Percentiles rank a stretch among this genome's conserved stretches.
Evolutionary conservation across 2,888 invertebrate genomes (phyloP).

Genomic region (Adelphocoris suturalis): DNA sequence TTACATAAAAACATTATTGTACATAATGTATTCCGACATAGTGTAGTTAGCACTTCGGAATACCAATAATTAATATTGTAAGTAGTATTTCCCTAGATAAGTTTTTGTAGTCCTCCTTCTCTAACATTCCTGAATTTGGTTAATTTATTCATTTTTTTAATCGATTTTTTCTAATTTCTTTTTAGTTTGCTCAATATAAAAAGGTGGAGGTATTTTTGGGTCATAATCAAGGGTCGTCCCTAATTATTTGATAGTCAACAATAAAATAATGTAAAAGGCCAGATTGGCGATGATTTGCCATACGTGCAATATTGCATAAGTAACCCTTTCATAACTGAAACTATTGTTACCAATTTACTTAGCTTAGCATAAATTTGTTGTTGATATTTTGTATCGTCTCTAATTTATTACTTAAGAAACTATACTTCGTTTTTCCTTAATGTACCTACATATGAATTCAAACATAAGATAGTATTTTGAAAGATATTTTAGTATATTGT

Average conservation of each 20-base stretch:
- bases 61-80: background rate
- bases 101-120: background rate
- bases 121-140: constrained; percentile 1
- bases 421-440: background rate
- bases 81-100: background rate
- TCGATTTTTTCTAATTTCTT: background rate
- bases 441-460: background rate
- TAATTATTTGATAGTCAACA: constrained; percentile 3
- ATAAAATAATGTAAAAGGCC: constrained; percentile 38
- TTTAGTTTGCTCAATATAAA: constrained; percentile 30
- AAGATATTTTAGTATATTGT: background rate
- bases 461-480: background rate
- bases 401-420: background rate
- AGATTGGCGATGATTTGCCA: constrained; percentile 62
- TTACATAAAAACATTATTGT: constrained; percentile 65
- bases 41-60: background rate
- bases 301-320: constrained; percentile 56
- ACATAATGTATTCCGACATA: background rate
- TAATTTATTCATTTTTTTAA: background rate
- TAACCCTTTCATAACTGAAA: constrained; percentile 53
- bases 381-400: constrained; percentile 21
- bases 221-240: background rate
- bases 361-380: background rate
- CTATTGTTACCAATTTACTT: constrained; percentile 67
- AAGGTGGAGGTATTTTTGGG: constrained; percentile 25